Base-by-base conservation (phyloP, 2,888 invertebrate species). In the Schizotus pectinicornis region DNA sequence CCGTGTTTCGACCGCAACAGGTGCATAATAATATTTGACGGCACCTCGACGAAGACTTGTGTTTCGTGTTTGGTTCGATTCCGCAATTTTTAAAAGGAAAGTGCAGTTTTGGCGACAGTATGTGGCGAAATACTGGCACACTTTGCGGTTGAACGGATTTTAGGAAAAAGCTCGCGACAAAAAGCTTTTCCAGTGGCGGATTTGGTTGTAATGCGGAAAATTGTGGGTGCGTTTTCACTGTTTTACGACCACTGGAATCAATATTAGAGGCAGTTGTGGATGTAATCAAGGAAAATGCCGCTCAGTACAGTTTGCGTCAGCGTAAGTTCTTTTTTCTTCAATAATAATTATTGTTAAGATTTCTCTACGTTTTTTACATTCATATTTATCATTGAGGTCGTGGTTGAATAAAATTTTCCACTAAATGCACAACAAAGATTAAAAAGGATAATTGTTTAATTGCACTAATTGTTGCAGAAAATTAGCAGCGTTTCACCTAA, bases 231-330 rank as follows among this genome's bases (percentile, higher is more conserved):
- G 53, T 33, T 53, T 45, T 45, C 32, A 53, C 39, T 43, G 43
- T 35, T 51, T 51, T 35, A 43, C 30, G 53, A 47, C 47, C 41
- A 47, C 41, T 35, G 13, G 38, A 53, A 53, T 53, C 53, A 30
- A 53, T 53, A 52, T 12, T 35, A 36, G 22, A 51, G 14, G 12
- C 13, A 39, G 2, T 53, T 34, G 14, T 22, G 8, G 46, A n/a
- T 22, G 37, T 32, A 46, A 53, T 37, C 47, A 42, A 35, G 31
- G 39, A 60, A 63, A 37, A 72, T 72, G 72, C 70, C 72, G 30
- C 53, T 72, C 31, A 68, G 71, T 60, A 66, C 70, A 50, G 69
- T 72, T 59, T 72, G 69, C 55, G 67, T 72, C 46, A 72, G 72
- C 61, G 70, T 72, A 61, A 71, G 68, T 71, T 63, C 39, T 43